These are phyloP conservation scores for Mesitornis unicolor DNA, from an alignment of 2,113 vertebrate species.

Conservation along the genomic window DNA sequence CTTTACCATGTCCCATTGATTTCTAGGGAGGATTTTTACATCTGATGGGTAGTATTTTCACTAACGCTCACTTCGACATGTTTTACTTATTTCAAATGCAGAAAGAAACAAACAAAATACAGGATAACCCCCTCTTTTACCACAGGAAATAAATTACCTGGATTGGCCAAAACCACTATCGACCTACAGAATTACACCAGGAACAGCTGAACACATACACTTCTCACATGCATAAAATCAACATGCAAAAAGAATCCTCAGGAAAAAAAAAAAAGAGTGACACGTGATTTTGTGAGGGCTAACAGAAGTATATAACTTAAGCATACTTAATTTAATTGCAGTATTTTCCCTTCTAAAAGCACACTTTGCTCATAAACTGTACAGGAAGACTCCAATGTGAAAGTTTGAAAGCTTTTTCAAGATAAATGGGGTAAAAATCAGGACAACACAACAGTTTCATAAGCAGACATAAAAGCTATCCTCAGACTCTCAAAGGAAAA, in stretches of 20 bases:
- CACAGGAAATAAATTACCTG: neutral
- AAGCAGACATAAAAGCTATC: neutral
- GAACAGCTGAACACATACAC: neutral
- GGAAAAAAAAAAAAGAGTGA: neutral
- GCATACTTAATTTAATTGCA: neutral
- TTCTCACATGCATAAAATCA: neutral
- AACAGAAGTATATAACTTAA: neutral
- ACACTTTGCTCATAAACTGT: neutral
- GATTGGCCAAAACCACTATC: neutral
- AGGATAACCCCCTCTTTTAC: neutral
- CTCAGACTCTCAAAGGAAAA: neutral
- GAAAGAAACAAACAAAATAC: neutral
- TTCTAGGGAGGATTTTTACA: neutral
- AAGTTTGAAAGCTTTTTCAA: neutral
- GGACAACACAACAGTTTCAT: neutral
- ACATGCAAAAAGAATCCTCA: neutral
- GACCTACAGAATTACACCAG: neutral
- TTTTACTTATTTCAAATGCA: neutral
- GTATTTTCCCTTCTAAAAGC: neutral
- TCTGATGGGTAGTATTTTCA: neutral
- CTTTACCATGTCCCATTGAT: neutral
- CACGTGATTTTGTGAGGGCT: neutral
- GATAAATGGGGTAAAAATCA: neutral
- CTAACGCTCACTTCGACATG: neutral
- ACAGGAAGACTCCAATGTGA: neutral